Base-by-base conservation (phyloP, 2,113 vertebrate species). In the Butastur rufipennis region DNA sequence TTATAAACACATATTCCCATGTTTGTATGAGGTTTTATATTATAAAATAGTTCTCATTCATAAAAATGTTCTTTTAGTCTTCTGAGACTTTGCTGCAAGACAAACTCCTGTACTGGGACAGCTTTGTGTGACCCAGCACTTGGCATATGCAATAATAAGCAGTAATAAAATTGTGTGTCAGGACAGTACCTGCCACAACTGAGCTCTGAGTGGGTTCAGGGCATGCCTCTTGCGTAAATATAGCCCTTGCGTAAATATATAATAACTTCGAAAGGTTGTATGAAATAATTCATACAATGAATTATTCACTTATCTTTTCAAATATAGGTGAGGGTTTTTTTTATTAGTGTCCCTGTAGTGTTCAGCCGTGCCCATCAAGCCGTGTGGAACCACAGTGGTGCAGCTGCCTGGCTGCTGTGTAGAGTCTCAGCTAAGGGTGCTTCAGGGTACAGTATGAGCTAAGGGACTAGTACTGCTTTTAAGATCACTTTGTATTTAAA, bases 301-400 rank as follows among this genome's bases (percentile, higher is more conserved):
- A 55, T 50, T 71, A 66, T 45, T 19, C 23, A 38, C 26, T 71
- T 86, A 70, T 3, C 18, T 81, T 93, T 84, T 84, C 55, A 88
- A 25, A 38, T 81, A 29, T 6, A 8, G 3, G 16, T 71, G 36
- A 4, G 4, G 48, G 18, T 40, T 88, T 59, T 73, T 77, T 88
- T 63, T 73, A 8, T 6, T 58, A 7, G 5, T 36, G 47, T 79
- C 42, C 13, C n/a, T 82, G 66, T 63, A n/a, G 29, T 2, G 3
- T 55, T 62, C 17, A 48, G 19, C 32, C 0, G 0, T 90, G 42
- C 18, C 21, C 32, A 3, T 87, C 26, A 20, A 34, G 31, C 52
- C 0, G 0, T 17, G 47, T 36, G 62, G 53, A 45, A 45, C 34
- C 8, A 4, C 31, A 61, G 47, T 26, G n/a, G 10, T 31, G 40